phyloP scores from a whole-genome alignment of 2,888 invertebrate genomes.

The Pogonocherus hispidulus region DNA sequence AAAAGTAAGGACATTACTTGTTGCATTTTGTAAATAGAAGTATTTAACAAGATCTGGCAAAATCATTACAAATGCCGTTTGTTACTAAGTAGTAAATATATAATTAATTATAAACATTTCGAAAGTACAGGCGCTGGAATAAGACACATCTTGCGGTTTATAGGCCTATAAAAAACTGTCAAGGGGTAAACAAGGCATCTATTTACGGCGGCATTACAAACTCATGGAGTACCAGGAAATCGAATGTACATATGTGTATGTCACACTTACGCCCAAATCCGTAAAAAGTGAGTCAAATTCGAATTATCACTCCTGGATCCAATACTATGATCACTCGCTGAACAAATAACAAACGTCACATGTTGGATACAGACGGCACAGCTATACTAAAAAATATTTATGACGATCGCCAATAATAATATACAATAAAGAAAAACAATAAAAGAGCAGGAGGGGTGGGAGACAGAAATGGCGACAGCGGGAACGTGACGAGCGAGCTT shows the following conservation, averaged over 20 bases:
- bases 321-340: conserved; percentile 18
- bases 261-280: not conserved
- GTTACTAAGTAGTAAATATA: too few relatives aligned
- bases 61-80: too few relatives aligned
- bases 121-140: too few relatives aligned
- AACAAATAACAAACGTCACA: conserved; percentile 34
- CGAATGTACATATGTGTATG: not conserved
- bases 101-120: too few relatives aligned
- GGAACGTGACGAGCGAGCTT: conserved; percentile 45
- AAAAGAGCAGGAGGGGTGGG: conserved; percentile 37
- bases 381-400: conserved; percentile 38
- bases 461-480: conserved; percentile 38
- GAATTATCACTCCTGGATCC: conserved; percentile 6
- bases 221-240: not conserved
- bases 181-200: not conserved
- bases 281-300: not conserved
- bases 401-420: conserved; percentile 33
- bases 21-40: too few relatives aligned
- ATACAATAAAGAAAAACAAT: conserved; percentile 44
- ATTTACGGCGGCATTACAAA: not conserved
- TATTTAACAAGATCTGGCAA: too few relatives aligned
- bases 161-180: not conserved
- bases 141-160: not conserved
- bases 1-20: too few relatives aligned
- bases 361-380: conserved; percentile 27